Conservation (phyloP, 2,888 invertebrate species). For the Spodoptera littoralis region DNA sequence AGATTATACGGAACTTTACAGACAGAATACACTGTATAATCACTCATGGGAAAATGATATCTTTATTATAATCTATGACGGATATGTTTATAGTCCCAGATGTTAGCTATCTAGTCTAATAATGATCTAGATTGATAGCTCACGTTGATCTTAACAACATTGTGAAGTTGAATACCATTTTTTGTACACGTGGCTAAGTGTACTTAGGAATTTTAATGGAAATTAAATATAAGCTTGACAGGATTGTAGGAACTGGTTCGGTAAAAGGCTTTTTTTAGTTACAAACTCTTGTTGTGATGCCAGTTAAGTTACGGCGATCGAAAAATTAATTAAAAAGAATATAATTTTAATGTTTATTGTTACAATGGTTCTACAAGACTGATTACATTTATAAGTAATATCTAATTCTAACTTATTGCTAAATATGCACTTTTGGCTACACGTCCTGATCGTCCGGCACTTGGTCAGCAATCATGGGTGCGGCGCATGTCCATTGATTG, state of each 20-base stretch:
- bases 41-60: slow-evolving; percentile 28
- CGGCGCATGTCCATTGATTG: no score
- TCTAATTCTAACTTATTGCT: no score
- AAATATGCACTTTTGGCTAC: no score
- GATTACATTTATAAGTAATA: no score
- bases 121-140: slow-evolving; percentile 14
- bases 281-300: no score
- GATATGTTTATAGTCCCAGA: slow-evolving; percentile 35
- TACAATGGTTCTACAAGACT: no score
- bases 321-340: no score
- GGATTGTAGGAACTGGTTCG: neutral
- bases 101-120: slow-evolving; percentile 18
- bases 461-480: no score
- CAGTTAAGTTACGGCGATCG: no score
- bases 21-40: neutral
- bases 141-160: slow-evolving; percentile 20
- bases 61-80: slow-evolving; percentile 15
- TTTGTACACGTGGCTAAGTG: neutral
- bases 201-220: slow-evolving; percentile 13
- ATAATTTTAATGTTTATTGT: no score
- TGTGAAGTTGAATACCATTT: slow-evolving; percentile 7
- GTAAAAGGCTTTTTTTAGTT: no score
- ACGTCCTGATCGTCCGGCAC: no score
- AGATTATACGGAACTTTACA: slow-evolving; percentile 9
- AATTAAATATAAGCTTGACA: slow-evolving; percentile 5